phyloP scores from a whole-genome alignment of 2,797 vertebrate genomes.

The Hyperoplus immaculatus region DNA sequence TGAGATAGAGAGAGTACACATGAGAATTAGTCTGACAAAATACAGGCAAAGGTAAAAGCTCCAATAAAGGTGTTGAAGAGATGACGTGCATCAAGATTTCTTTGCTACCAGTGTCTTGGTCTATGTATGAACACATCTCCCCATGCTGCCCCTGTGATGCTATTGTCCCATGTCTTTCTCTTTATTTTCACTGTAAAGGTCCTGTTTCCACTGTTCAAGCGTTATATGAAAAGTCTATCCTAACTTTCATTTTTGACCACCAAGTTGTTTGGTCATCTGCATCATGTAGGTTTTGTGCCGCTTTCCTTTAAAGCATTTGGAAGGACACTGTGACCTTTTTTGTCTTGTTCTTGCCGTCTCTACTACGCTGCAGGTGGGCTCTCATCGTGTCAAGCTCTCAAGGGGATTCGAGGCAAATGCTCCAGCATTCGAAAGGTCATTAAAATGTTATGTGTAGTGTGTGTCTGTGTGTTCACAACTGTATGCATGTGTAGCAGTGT shows the following conservation, averaged over 20 bases:
- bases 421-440: conserved; percentile 98
- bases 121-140: conserved; percentile 21
- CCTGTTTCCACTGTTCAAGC: conserved; percentile 34
- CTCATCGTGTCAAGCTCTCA: conserved; percentile 98
- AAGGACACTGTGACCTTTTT: conserved; percentile 33
- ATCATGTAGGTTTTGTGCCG: not conserved
- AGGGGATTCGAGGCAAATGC: conserved; percentile 98
- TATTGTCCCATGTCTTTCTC: conserved; percentile 23
- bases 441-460: conserved; percentile 25
- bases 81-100: conserved; percentile 7
- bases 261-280: conserved; percentile 56
- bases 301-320: not conserved
- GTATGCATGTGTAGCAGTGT: conserved; percentile 7
- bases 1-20: too few relatives aligned
- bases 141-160: conserved; percentile 29
- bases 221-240: conserved; percentile 34
- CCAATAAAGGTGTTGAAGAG: not conserved
- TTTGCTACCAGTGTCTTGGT: conserved; percentile 45
- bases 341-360: conserved; percentile 54
- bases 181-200: conserved; percentile 16
- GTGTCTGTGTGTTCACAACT: conserved; percentile 2
- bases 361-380: conserved; percentile 90
- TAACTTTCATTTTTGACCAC: conserved; percentile 28
- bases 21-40: conserved; percentile 9
- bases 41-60: not conserved